Base-by-base conservation (phyloP, 2,113 vertebrate genomes). In the Melanostigma gelatinosum region DNA sequence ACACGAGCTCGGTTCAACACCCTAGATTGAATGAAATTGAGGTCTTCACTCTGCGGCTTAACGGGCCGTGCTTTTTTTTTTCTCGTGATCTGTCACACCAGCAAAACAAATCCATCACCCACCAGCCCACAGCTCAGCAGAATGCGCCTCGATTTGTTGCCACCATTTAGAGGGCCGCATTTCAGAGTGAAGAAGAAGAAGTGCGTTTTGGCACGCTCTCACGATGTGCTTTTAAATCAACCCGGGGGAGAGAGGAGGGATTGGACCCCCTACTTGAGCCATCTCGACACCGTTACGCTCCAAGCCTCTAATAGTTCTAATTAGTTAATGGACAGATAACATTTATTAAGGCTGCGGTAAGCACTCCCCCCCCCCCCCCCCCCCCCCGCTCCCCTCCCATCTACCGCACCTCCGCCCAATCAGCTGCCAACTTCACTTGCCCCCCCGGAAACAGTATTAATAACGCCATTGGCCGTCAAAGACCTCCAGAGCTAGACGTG, bases 311-410 rank as follows among this genome's bases (percentile, higher is more conserved):
- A 94, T 94, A 94, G 88, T 89, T 87, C 88, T 95, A 95, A 96
- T 96, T 95, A 95, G 92, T 93, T 95, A 95, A 95, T 95, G 94
- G 94, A 95, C 85, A 82, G 93, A 92, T 94, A 93, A 89, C 93
- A 93, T 96, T 95, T 94, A 94, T 94, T 94, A 93, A 93, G 91
- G 88, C 89, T 90, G 89, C 80, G 71, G 87, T 91, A 92, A 92
- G 92, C 92, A 89, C 91, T 93, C 92, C 87, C 85, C 79, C 77
- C 79, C 52, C 11, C 44, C 46, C 46, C 75, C 79, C n/a, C 11
- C 44, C 46, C n/a, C n/a, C n/a, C n/a, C n/a, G n/a, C n/a, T 24
- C 24, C 32, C 3, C 44, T 86, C 88, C 79, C 65, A 72, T 85
- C 63, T 24, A 65, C 86, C 50, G 46, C 89, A 70, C 73, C 83